Base-by-base conservation (phyloP, 2,888 invertebrate genomes). In the Lepetodrilus schrolli region DNA sequence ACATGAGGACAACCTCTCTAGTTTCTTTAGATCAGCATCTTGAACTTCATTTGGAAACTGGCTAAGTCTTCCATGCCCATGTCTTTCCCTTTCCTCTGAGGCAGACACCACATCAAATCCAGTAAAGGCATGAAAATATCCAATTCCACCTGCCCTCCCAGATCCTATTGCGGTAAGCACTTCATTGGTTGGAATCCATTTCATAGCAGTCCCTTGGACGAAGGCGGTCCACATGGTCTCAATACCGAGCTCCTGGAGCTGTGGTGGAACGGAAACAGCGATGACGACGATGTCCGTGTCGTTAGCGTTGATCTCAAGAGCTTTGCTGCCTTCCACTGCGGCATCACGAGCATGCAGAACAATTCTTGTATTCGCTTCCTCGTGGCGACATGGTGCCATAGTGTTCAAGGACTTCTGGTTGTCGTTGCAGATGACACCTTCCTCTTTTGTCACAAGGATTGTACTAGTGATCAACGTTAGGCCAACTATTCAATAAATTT, bases 61-160 rank as follows among this genome's bases (percentile, higher is more conserved):
- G 23, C 72, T 70, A 21, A 75, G 58, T 34, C 30, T 78, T 74
- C 79, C 79, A 84, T 48, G 82, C 81, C 13, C 74, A 38, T 50
- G 78, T 72, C 58, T 26, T 50, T 1, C 51, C 34, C 30, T 51
- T 51, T 2, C 51, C 51, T 10, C 8, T 80, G 66, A 84, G 8
- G 74, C 68, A 13, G 77, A 83, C 5, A 76, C 75, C 30, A 73
- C 66, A 72, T 83, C 81, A 70, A 80, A 82, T 1, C 80, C 82
- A 69, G 81, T 81, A 51, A 84, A 81, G 13, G 80, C 78, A 70
- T 82, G 80, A 50, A 83, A 82, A 71, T 65, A 76, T 1, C 66
- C 71, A 4, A 80, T 58, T 8, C 75, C 78, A 8, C 21, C 69
- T 10, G 73, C 21, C 20, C 76, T 80, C 17, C 78, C 74, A n/a